These are phyloP conservation scores for Oscheius myriophilus DNA, from an alignment of 2,888 invertebrate genomes.

Conservation along the genomic window DNA sequence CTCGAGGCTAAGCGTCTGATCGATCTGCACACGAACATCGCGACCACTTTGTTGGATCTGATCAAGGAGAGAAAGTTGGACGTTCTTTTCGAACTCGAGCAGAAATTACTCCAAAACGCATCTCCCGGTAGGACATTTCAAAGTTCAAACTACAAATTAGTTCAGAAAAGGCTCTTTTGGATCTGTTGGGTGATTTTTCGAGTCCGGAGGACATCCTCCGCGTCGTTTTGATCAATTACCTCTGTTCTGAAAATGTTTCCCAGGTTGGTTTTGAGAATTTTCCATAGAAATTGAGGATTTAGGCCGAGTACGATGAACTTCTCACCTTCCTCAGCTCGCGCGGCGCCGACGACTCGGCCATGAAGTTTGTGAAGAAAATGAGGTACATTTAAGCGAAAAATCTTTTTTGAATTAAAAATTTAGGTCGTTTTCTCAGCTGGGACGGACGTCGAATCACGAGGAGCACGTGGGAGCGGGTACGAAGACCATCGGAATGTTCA, in stretches of 20 bases:
- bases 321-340: conserved; percentile 45
- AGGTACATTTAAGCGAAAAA: conserved; percentile 25
- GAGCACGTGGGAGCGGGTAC: conserved; percentile 86
- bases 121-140: conserved; percentile 72
- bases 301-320: conserved; percentile 57
- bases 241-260: conserved; percentile 39
- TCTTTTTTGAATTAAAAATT: neutral
- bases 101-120: conserved; percentile 86
- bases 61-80: conserved; percentile 83
- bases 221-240: conserved; percentile 61
- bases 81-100: conserved; percentile 95
- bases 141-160: too few relatives aligned
- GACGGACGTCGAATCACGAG: conserved; percentile 69
- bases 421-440: conserved; percentile 52
- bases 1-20: conserved; percentile 76
- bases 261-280: conserved; percentile 8
- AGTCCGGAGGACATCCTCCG: conserved; percentile 61
- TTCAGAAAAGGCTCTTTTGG: conserved; percentile 56
- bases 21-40: conserved; percentile 98
- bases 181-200: conserved; percentile 42
- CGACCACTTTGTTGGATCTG: conserved; percentile 79
- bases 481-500: conserved; percentile 93
- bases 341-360: conserved; percentile 59
- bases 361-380: conserved; percentile 63
- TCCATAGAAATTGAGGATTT: conserved; percentile 10